These are phyloP conservation scores for Cygnus atratus DNA, from an alignment of 2,113 vertebrate genomes.

Conservation along the genomic window DNA sequence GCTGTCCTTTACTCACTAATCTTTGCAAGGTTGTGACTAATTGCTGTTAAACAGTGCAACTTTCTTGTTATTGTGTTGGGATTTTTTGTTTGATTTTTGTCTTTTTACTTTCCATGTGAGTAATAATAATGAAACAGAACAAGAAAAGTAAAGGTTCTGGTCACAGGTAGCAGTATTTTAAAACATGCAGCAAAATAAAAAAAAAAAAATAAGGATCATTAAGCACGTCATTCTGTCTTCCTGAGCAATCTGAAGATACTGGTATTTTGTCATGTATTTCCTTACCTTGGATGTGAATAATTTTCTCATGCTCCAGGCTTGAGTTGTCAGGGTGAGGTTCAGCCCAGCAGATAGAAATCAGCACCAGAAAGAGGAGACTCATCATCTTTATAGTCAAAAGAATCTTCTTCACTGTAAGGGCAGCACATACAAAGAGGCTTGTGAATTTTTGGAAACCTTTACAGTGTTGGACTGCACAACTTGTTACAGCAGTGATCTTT, in stretches of 20 bases:
- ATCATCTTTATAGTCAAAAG: slow-evolving; percentile 83
- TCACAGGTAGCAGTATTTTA: not conserved
- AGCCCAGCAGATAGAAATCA: slow-evolving; percentile 87
- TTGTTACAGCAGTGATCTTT: slow-evolving; percentile 63
- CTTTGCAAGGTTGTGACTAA: not conserved
- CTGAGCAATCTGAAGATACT: not conserved
- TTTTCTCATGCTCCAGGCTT: slow-evolving; percentile 82
- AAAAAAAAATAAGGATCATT: not conserved
- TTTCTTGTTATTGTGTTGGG: not conserved
- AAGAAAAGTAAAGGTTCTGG: slow-evolving; percentile 12
- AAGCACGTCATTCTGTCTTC: slow-evolving; percentile 11
- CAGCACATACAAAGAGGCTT: slow-evolving; percentile 59
- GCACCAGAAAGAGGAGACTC: slow-evolving; percentile 84
- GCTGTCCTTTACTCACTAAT: not conserved
- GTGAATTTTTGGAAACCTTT: slow-evolving; percentile 67
- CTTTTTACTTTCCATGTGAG: not conserved
- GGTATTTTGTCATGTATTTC: slow-evolving; percentile 26
- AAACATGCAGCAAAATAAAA: slow-evolving; percentile 35
- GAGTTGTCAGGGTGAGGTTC: slow-evolving; percentile 79
- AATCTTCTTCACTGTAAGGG: slow-evolving; percentile 82
- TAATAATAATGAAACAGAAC: not conserved
- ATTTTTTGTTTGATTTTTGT: no score
- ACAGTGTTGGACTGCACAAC: slow-evolving; percentile 65
- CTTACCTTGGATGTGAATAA: slow-evolving; percentile 93
- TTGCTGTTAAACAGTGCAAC: not conserved